phyloP scores from a whole-genome alignment of 2,113 vertebrate species.

The Urocolius indicus region DNA sequence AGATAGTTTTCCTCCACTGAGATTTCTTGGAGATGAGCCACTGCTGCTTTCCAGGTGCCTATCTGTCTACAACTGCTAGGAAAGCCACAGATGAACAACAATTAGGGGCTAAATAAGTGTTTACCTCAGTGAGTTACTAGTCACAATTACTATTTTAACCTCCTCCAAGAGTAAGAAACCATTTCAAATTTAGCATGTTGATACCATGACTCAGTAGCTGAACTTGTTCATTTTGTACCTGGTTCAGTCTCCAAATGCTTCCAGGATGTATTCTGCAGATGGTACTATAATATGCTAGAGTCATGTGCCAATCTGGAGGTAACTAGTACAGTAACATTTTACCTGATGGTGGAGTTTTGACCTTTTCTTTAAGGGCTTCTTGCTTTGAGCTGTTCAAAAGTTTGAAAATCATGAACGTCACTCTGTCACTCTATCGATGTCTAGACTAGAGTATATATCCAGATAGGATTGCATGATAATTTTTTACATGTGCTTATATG shows the following conservation, averaged over 20 bases:
- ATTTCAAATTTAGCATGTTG: not conserved
- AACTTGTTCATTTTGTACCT: not conserved
- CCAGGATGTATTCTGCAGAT: not conserved
- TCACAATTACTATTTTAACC: not conserved
- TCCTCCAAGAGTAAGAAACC: not conserved
- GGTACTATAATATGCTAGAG: not conserved
- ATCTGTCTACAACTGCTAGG: not conserved
- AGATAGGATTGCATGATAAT: not conserved
- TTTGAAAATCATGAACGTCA: no score
- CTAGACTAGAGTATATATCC: not conserved
- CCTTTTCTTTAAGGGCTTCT: not conserved
- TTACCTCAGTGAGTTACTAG: not conserved
- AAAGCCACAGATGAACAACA: not conserved
- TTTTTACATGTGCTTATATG: not conserved
- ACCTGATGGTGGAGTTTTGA: not conserved
- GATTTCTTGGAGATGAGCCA: not conserved
- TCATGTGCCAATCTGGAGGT: not conserved
- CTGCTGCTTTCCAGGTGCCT: not conserved
- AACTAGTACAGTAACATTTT: not conserved
- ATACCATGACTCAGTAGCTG: not conserved
- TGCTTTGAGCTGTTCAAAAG: not conserved
- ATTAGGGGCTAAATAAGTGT: not conserved
- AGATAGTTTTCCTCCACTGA: not conserved
- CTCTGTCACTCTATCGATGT: no score
- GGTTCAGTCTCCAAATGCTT: not conserved